Evolutionary conservation across 2,797 vertebrate genomes (phyloP).

Genomic region (Phyllotis vaccarum): DNA sequence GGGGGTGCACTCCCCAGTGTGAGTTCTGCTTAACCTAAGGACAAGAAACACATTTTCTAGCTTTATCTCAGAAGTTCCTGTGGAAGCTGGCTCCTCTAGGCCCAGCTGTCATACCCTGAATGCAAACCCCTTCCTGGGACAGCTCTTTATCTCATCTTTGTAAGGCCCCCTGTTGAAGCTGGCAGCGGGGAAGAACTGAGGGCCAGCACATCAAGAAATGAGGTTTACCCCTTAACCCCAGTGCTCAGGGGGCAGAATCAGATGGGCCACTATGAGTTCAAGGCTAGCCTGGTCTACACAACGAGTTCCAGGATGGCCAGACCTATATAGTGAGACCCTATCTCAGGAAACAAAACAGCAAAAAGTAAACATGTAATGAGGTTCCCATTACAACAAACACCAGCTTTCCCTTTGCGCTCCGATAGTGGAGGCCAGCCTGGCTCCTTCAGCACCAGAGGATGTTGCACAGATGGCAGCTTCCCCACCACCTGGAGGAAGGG

Average conservation of each 20-base stretch:
- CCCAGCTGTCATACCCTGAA: rapidly evolving
- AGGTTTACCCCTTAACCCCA: not conserved
- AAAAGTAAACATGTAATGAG: not conserved
- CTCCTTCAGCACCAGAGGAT: not conserved
- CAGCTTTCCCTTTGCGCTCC: not conserved
- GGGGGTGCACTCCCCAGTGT: not conserved
- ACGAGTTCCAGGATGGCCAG: not conserved
- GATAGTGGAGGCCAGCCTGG: not conserved
- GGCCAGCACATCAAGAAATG: no score
- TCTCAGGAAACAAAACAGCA: not conserved
- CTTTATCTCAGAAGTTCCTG: not conserved
- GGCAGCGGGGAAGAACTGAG: not conserved
- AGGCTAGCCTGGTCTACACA: not conserved
- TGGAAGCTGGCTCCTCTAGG: not conserved
- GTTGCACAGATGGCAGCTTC: slow-evolving; percentile 39
- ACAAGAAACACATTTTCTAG: not conserved
- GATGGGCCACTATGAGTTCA: not conserved
- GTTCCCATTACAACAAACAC: not conserved
- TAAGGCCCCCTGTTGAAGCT: no score
- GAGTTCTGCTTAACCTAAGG: not conserved
- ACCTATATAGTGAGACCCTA: not conserved
- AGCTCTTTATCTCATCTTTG: not conserved
- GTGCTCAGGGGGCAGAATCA: not conserved
- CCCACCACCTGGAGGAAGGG: slow-evolving; percentile 35
- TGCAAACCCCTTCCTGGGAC: not conserved